Base-by-base conservation (phyloP, 1,140 invertebrate species). In the Asobara japonica region DNA sequence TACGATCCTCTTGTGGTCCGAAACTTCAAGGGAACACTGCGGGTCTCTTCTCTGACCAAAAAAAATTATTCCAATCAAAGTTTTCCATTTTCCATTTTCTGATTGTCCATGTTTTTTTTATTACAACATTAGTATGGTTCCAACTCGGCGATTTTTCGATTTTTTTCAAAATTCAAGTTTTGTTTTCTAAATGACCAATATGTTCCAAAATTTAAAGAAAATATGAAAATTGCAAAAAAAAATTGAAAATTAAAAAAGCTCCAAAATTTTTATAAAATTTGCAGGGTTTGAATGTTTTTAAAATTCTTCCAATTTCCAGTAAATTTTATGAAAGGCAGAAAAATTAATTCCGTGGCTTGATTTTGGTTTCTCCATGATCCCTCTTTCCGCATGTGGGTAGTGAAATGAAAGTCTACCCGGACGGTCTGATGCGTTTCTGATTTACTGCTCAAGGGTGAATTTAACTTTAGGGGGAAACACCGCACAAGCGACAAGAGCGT, bases 351-450 rank as follows among this genome's bases (percentile, higher is more conserved):
- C 5, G 11, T 45, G 41, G n/a, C 41, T 45, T 16, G 41, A 45
- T 16, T 13, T 45, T 45, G 2, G 1, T 45, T 45, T 41, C 5
- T 16, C 18, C n/a, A n/a, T n/a, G n/a, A 7, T 45, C 41, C n/a
- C 41, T n/a, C n/a, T 45, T 45, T 45, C 18, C 18, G n/a, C 41
- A 16, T 45, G 41, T 60, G 73, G 45, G 27, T 51, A 72, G 71
- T 73, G 75, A 72, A 81, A 78, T 74, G 64, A 71, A 72, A 71
- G 61, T 30, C 61, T 30, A 36, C 51, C 76, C 78, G 76, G 79
- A 82, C 77, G 81, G 80, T 83, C 77, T 75, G 80, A 78, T 82
- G 82, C 79, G 69, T 77, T 80, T 80, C 77, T 83, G 82, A 82
- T 83, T 82, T 83, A 83, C 71, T 75, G 71, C 60, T 65, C 72